Evolutionary conservation across 2,797 vertebrate genomes (phyloP).

Genomic region (Chromobotia macracanthus): DNA sequence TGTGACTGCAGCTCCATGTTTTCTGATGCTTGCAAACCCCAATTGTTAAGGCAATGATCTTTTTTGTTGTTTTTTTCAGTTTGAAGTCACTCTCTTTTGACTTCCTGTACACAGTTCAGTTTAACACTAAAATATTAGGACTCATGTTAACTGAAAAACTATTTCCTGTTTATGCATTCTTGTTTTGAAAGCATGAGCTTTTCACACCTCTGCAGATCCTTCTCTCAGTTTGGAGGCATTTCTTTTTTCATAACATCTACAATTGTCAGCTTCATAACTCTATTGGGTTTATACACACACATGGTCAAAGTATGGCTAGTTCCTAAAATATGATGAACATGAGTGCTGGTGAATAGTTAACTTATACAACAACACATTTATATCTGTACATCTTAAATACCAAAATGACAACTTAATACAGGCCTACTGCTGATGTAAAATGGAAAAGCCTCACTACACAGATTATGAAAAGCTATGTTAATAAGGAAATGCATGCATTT

Average conservation of each 20-base stretch:
- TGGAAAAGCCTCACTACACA: too few relatives aligned
- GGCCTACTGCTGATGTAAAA: too few relatives aligned
- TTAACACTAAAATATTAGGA: neutral
- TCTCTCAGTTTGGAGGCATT: conserved; percentile 56
- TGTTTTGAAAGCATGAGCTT: conserved; percentile 25
- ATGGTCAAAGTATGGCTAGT: too few relatives aligned
- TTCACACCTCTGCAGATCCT: conserved; percentile 70
- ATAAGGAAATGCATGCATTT: too few relatives aligned
- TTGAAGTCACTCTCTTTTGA: neutral
- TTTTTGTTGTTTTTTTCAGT: neutral
- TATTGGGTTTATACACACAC: too few relatives aligned
- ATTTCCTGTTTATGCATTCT: conserved; percentile 17
- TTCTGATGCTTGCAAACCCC: neutral
- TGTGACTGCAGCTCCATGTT: conserved; percentile 15
- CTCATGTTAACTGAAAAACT: neutral
- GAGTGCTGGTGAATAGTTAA: too few relatives aligned
- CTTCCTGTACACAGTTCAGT: neutral
- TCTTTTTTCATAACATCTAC: conserved; percentile 25
- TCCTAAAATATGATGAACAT: too few relatives aligned
- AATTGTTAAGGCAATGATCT: neutral
- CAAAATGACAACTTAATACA: too few relatives aligned
- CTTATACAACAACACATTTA: too few relatives aligned
- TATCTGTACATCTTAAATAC: too few relatives aligned
- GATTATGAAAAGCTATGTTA: too few relatives aligned
- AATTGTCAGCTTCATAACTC: neutral